Base-by-base conservation (phyloP, 2,797 vertebrate species). In the Sebastiscus albofasciatus region DNA sequence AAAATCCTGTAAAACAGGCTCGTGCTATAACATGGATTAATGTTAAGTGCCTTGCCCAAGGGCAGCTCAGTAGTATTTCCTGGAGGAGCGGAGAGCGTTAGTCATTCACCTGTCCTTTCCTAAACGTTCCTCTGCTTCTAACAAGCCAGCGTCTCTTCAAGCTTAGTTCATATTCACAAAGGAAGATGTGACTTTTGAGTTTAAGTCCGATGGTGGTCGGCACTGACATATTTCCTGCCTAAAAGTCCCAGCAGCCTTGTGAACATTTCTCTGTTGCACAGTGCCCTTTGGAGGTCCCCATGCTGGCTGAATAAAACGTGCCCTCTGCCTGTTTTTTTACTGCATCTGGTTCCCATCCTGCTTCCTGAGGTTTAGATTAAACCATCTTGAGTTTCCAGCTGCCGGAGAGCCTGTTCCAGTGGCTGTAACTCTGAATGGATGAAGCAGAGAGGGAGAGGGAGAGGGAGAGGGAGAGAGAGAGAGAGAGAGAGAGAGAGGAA, bases 311-410 rank as follows among this genome's bases (percentile, higher is more conserved):
- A 65, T 83, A 72, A 88, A 90, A 76, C 2, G 24, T 83, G 82
- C 87, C 88, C 77, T 78, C 60, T 84, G 72, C 36, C 72, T 83
- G 33, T 82, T 77, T 61, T 70, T 54, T 31, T 36, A 75, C 71
- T 77, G 74, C 91, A 91, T 94, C 90, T 94, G 93, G 89, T 90
- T 91, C 87, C 77, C 79, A 83, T 92, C 79, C 87, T 83, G 86
- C 79, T 89, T 89, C 80, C 77, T 90, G 84, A 89, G 68, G 78
- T 93, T 92, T 86, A 87, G 82, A 89, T 90, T 73, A 86, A 94
- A 80, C 67, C 84, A 80, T 85, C 77, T 61, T 86, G 81, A 89
- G 85, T 92, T 92, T 93, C 92, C 91, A 93, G 90, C 88, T 92
- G 90, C 81, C 49, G 73, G 54, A 71, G 71, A 86, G 83, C 27